These are phyloP conservation scores for Rana temporaria DNA, from an alignment of 2,113 vertebrate genomes.

Conservation along the genomic window DNA sequence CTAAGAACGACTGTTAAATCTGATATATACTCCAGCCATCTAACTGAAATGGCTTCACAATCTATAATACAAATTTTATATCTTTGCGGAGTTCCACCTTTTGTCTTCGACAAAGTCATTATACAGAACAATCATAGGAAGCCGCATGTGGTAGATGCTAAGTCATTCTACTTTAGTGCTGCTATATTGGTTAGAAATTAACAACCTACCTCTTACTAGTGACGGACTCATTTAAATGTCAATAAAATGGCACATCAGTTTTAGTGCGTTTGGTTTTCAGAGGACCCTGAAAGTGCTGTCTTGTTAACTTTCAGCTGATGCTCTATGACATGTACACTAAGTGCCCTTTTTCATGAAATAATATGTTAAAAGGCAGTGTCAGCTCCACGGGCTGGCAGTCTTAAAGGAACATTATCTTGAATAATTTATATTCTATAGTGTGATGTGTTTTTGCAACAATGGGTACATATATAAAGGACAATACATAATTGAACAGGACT, in stretches of 20 bases:
- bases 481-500: too few relatives aligned
- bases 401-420: not conserved
- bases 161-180: conserved; percentile 48
- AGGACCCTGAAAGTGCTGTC: conserved; percentile 8
- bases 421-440: not conserved
- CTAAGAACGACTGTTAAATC: conserved; percentile 55
- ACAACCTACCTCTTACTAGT: conserved; percentile 50
- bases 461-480: too few relatives aligned
- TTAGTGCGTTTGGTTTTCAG: conserved; percentile 37
- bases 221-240: conserved; percentile 50
- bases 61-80: conserved; percentile 53
- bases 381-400: not conserved
- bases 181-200: conserved; percentile 51
- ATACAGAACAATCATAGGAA: conserved; percentile 30
- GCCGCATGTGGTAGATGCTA: conserved; percentile 43
- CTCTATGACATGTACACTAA: conserved; percentile 27
- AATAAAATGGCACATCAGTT: conserved; percentile 54
- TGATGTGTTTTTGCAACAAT: too few relatives aligned
- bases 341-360: conserved; percentile 2
- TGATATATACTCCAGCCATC: conserved; percentile 49
- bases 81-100: conserved; percentile 2
- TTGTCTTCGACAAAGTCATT: conserved; percentile 50
- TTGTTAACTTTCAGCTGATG: conserved; percentile 26
- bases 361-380: not conserved
- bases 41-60: conserved; percentile 39